Evolutionary conservation across 37 sponge, comb jelly and placozoan species (phyloP).

Genomic region (Chondrilla cf. caribensis): DNA sequence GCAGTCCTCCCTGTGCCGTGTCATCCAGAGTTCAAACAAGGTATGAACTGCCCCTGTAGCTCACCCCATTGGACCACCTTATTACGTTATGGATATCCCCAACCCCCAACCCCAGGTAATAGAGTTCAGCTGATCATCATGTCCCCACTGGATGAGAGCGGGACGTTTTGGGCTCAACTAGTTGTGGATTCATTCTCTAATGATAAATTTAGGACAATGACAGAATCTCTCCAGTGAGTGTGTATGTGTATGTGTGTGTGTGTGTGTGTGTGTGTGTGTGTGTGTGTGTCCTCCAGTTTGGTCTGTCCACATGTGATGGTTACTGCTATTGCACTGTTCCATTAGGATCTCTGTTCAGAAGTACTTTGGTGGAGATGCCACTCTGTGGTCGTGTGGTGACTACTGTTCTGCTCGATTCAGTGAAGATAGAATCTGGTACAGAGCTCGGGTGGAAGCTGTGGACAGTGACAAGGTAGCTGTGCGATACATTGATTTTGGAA

Average conservation of each 20-base stretch:
- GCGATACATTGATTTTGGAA: conserved; percentile 36
- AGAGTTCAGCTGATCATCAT: background rate
- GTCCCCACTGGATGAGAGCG: background rate
- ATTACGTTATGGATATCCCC: too few relatives aligned
- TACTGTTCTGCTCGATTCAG: conserved; percentile 18
- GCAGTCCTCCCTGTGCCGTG: too few relatives aligned
- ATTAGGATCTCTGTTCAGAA: conserved; percentile 4
- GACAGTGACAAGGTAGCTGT: background rate
- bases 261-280: too few relatives aligned
- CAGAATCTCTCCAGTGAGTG: conserved; percentile 1
- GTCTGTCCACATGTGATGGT: background rate
- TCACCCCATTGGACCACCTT: too few relatives aligned
- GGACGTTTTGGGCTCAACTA: conserved; percentile 11
- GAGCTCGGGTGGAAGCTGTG: conserved; percentile 13
- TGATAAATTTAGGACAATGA: background rate
- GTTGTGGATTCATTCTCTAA: background rate
- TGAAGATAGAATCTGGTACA: conserved; percentile 33
- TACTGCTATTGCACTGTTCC: too few relatives aligned
- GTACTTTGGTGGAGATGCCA: background rate
- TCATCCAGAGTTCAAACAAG: background rate
- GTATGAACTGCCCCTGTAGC: too few relatives aligned
- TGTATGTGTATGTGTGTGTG: too few relatives aligned
- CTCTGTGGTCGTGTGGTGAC: background rate
- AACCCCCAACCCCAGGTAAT: conserved; percentile 8
- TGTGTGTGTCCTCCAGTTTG: too few relatives aligned